Percentiles rank a stretch among this genome's conserved stretches.
Conservation (phyloP, 2,888 invertebrate genomes). For the Stegophylla sp. region DNA sequence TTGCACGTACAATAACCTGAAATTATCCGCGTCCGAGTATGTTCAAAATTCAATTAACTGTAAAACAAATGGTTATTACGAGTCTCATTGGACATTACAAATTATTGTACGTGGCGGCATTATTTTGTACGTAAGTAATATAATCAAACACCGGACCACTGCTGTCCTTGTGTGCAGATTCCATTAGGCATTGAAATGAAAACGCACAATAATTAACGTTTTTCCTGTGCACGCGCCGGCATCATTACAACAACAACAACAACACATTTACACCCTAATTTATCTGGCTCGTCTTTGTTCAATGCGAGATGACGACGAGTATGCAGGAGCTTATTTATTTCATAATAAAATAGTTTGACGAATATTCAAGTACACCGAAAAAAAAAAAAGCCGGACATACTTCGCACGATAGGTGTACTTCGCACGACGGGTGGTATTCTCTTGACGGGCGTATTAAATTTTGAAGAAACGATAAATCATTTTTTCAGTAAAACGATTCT, state of each 20-base stretch:
- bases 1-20: not conserved
- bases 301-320: not conserved
- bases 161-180: slow-evolving; percentile 12
- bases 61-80: slow-evolving; percentile 25
- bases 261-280: slow-evolving; percentile 5
- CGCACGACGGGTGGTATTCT: no score
- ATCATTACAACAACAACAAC: no score
- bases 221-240: no score
- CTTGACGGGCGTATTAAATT: no score
- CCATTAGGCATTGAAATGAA: not conserved
- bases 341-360: no score
- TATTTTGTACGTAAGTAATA: not conserved
- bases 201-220: slow-evolving; percentile 12
- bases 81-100: not conserved
- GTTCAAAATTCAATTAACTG: slow-evolving; percentile 38
- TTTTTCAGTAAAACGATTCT: no score
- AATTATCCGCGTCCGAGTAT: slow-evolving; percentile 1
- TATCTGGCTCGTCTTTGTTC: not conserved
- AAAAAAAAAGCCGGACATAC: no score
- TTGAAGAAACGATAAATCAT: no score
- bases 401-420: no score
- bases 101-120: not conserved
- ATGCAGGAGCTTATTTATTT: not conserved
- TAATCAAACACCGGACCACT: not conserved
- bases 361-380: no score